Evolutionary conservation across 2,113 vertebrate genomes (phyloP).

Genomic region (Tetrax tetrax): DNA sequence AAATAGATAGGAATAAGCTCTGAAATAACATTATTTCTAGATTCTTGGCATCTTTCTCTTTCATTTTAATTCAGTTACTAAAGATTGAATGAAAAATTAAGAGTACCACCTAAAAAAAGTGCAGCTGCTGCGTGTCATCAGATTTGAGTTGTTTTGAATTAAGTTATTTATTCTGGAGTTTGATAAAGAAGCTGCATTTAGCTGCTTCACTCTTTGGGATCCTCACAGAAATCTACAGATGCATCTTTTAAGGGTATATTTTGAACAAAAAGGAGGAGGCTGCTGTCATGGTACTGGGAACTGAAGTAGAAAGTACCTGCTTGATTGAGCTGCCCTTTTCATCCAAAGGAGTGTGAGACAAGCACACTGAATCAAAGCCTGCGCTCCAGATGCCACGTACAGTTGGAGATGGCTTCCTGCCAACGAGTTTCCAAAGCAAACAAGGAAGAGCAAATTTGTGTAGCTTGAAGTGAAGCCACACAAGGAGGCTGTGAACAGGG

Average conservation of each 20-base stretch:
- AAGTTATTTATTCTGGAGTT: background rate
- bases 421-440: conserved; percentile 60
- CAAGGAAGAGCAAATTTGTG: conserved; percentile 41
- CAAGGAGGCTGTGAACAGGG: conserved; percentile 28
- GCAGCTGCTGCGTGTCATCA: background rate
- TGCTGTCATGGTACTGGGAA: background rate
- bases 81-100: background rate
- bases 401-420: conserved; percentile 54
- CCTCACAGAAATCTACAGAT: background rate
- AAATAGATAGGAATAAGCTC: background rate
- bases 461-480: conserved; percentile 24
- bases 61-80: background rate
- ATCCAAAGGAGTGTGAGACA: background rate
- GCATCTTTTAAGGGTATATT: background rate
- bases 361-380: conserved; percentile 6
- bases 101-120: background rate
- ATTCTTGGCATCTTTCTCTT: background rate
- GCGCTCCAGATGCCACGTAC: conserved; percentile 37
- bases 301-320: conserved; percentile 39
- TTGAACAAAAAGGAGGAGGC: background rate
- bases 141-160: background rate
- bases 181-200: background rate
- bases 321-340: conserved; percentile 39
- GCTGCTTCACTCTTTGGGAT: background rate
- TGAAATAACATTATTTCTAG: background rate